A percentile compares a stretch with the other conserved stretches of the same genome.
phyloP scores from a whole-genome alignment of 2,113 vertebrate species.

The Eulemur rufifrons region DNA sequence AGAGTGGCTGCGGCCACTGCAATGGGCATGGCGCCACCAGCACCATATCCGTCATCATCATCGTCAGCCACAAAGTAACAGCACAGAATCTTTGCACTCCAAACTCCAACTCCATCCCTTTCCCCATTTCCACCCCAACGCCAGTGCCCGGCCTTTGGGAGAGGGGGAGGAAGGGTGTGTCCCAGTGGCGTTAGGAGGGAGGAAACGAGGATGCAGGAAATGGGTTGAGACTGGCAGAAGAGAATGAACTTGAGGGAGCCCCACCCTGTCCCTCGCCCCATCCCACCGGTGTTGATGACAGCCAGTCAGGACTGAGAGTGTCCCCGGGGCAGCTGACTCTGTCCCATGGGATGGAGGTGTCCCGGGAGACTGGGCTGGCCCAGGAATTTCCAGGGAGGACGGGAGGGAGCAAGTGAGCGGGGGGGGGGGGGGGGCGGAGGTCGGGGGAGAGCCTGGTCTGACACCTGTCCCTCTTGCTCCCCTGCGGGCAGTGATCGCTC shows the following conservation, averaged over 20 bases:
- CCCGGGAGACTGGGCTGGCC: neutral
- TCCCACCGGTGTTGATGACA: neutral
- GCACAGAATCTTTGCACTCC: neutral
- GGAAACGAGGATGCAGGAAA: neutral
- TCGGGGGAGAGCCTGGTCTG: accelerated
- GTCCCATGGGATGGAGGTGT: neutral
- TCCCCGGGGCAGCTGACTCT: neutral
- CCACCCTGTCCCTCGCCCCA: neutral
- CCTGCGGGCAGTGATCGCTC: constrained; percentile 86
- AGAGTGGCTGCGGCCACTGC: too few species aligned
- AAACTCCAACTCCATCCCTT: neutral
- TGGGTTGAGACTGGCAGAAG: neutral
- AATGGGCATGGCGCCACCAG: accelerated
- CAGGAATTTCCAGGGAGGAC: neutral
- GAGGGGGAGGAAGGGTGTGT: neutral
- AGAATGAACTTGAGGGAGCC: neutral
- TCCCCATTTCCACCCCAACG: neutral
- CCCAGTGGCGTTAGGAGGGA: neutral
- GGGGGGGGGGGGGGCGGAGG: accelerated
- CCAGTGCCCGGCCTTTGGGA: neutral
- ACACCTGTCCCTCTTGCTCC: neutral
- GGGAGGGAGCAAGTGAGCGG: too few species aligned
- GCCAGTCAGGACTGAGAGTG: neutral
- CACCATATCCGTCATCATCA: neutral
- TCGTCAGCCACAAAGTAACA: neutral